phyloP scores from a whole-genome alignment of 1,140 invertebrate species.

The Macrocentrus cingulum region DNA sequence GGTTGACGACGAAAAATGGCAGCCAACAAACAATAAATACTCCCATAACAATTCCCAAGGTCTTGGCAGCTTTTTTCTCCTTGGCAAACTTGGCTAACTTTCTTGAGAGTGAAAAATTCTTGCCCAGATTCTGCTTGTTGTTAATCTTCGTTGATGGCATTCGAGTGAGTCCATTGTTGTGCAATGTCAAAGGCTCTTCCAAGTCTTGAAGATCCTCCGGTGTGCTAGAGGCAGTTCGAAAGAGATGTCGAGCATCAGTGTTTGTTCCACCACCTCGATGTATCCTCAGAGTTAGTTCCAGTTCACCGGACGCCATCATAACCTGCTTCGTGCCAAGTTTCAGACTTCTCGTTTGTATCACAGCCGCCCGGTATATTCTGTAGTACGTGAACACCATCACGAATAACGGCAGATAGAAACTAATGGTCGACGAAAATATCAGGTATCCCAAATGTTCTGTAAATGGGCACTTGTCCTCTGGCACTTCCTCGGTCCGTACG shows the following conservation, averaged over 20 bases:
- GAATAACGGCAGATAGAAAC: slow-evolving; percentile 94
- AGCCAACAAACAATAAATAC: slow-evolving; percentile 98
- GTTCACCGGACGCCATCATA: slow-evolving; percentile 75
- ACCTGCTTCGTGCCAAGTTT: slow-evolving; percentile 87
- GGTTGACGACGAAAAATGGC: slow-evolving; percentile 97
- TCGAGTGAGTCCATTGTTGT: slow-evolving; percentile 73
- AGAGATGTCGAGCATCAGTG: slow-evolving; percentile 45
- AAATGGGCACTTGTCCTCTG: slow-evolving; percentile 82
- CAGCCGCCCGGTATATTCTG: slow-evolving; percentile 91
- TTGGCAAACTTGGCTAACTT: slow-evolving; percentile 91
- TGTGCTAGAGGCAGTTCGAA: slow-evolving; percentile 66
- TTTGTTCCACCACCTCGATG: slow-evolving; percentile 78
- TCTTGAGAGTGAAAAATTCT: slow-evolving; percentile 86
- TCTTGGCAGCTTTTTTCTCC: slow-evolving; percentile 95
- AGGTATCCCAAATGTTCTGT: slow-evolving; percentile 90
- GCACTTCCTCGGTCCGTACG: slow-evolving; percentile 73
- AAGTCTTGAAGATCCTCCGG: slow-evolving; percentile 68
- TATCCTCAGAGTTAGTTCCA: slow-evolving; percentile 83
- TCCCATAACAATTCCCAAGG: slow-evolving; percentile 94
- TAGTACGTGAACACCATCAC: slow-evolving; percentile 99
- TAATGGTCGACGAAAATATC: slow-evolving; percentile 93
- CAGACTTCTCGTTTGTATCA: slow-evolving; percentile 87
- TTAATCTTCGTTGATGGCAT: slow-evolving; percentile 60
- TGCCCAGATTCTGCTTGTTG: slow-evolving; percentile 62
- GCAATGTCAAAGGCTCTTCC: slow-evolving; percentile 69